phyloP scores from a whole-genome alignment of 2,113 vertebrate species.

The Hyaena hyaena region DNA sequence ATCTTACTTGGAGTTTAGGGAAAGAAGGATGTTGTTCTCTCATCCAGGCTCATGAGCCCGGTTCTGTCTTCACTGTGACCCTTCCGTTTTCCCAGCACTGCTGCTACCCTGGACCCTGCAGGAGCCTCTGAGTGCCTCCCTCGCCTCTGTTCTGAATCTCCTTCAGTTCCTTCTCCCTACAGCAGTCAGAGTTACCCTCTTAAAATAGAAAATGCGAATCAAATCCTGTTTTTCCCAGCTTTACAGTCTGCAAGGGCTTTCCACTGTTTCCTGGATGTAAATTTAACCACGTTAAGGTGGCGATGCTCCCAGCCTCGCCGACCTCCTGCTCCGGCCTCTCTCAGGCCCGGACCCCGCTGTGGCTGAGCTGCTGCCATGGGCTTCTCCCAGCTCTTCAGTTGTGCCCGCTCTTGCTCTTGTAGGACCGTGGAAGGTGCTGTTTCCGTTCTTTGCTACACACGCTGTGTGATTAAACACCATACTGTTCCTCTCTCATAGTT shows the following conservation, averaged over 20 bases:
- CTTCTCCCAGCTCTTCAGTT: background rate
- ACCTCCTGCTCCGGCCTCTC: background rate
- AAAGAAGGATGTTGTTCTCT: background rate
- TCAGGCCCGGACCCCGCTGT: background rate
- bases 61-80: background rate
- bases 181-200: background rate
- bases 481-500: background rate
- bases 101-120: background rate
- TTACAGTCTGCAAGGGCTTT: background rate
- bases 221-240: background rate
- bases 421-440: background rate
- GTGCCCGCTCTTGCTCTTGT: background rate
- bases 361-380: background rate
- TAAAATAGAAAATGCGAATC: background rate
- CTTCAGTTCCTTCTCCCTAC: background rate
- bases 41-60: background rate
- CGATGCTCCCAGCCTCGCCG: background rate
- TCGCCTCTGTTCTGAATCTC: background rate
- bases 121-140: background rate
- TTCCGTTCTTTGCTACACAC: background rate
- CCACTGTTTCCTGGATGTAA: background rate
- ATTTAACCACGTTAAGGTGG: background rate
- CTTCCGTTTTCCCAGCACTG: rapidly evolving
- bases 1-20: background rate
- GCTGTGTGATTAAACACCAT: no score